phyloP scores from a whole-genome alignment of 2,797 vertebrate genomes.

The Lepidocolaptes lacrymiger region DNA sequence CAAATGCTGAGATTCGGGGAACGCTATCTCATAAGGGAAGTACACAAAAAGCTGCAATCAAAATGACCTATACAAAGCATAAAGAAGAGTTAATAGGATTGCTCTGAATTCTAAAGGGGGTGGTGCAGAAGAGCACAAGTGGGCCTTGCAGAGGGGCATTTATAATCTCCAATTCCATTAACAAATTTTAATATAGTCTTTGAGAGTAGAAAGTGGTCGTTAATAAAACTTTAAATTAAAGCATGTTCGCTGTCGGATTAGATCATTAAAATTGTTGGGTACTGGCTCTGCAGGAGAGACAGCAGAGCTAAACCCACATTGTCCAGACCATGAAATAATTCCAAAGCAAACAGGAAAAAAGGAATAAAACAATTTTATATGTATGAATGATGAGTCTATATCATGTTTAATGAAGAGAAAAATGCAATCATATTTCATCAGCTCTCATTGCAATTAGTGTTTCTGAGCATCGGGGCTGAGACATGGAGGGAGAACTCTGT shows the following conservation, averaged over 20 bases:
- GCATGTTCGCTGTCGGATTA: constrained; percentile 59
- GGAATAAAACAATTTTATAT: constrained; percentile 54
- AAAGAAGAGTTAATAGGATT: constrained; percentile 69
- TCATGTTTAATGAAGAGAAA: constrained; percentile 68
- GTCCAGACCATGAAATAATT: constrained; percentile 21
- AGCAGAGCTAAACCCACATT: constrained; percentile 17
- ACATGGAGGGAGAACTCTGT: rapidly evolving
- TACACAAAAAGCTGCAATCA: constrained; percentile 53
- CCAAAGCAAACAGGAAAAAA: constrained; percentile 67
- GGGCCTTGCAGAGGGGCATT: constrained; percentile 58
- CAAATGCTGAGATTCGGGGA: background rate
- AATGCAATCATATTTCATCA: constrained; percentile 64
- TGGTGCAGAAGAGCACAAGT: constrained; percentile 11
- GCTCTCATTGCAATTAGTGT: background rate
- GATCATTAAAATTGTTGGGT: constrained; percentile 73
- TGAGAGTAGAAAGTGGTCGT: constrained; percentile 68
- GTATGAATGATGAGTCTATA: constrained; percentile 59
- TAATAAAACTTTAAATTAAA: constrained; percentile 77
- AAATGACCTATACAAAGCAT: constrained; percentile 62
- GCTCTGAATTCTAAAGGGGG: constrained; percentile 50
- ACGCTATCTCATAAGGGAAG: constrained; percentile 25
- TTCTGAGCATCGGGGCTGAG: background rate
- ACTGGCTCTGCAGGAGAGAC: constrained; percentile 41
- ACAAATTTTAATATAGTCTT: constrained; percentile 71
- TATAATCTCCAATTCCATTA: constrained; percentile 65